Evolutionary conservation across 2,888 invertebrate species (phyloP), one percentile per base, ranked within the genome.

Genomic region (Cryptocephalus moraei): DNA sequence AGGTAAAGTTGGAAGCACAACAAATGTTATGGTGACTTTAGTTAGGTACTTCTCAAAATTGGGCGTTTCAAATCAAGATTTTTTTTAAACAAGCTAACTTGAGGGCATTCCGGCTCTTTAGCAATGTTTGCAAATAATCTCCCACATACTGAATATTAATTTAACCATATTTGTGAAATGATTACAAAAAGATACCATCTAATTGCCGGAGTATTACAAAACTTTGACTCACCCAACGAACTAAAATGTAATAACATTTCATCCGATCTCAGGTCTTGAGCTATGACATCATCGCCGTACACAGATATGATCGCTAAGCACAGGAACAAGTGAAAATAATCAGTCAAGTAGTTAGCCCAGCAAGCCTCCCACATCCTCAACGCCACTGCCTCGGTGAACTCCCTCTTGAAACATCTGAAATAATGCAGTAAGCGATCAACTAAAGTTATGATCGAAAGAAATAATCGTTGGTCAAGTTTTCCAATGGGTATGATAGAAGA

Each of bases 311-410:
- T 93, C 46, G 95, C 90, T 57, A 93, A 77, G 65, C 93, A 93
- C 47, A 96, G 77, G 72, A 96, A 96, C 62, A 96, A 74, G 66
- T 96, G 94, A 73, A 96, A 96, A 70, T 93, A 93, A 68, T 93
- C 91, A 0, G 95, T 95, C 64, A 93, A 81, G 70, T 92, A 94
- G 73, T 92, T 92, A 0, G 93, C 87, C 96, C 96, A 96, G 72
- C 95, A 96, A 2, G 93, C 88, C 73, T 95, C 92, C 93, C 93
- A 94, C 86, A 94, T 92, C 33, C 86, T 77, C 40, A 93, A 77
- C 0, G 91, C 91, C 34, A 90, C 87, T 10, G 83, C 81, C 67
- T 92, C 91, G 0, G 88, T 85, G 65, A 94, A 94, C 70, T 94
- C 93, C 1, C 93, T 77, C 62, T 91, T 91, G 72, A 95, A 91